Base-by-base conservation (phyloP, 2,888 invertebrate species). In the Orthosia incerta region DNA sequence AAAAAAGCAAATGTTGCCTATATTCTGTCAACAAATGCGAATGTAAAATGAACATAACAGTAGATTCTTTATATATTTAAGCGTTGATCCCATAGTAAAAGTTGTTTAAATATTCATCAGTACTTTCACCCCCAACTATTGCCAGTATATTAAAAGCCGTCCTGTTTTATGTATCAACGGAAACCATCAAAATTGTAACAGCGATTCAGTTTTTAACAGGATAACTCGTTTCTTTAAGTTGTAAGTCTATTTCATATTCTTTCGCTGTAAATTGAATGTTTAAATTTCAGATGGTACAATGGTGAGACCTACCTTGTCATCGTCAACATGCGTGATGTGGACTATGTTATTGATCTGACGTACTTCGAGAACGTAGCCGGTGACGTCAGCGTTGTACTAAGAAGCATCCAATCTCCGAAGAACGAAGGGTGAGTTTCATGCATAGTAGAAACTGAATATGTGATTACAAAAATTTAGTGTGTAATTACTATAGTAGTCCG, bases 381-480 rank as follows among this genome's bases (percentile, higher is more conserved):
- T 48, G 85, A 95, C 50, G 96, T 97, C 45, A 90, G 95, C 13
- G 94, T 97, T 45, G 97, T 97, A 89, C 31, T 95, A 2, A 90
- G 90, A 65, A 95, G 94, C 79, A 88, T 92, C 26, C 88, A 93
- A 50, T 95, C 95, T 4, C 87, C 90, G 2, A 95, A 95, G 70
- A 87, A 87, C 45, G 89, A 90, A 82, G 94, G 94, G 94, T 95
- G 76, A 80, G 74, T 74, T 65, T 62, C 55, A 15, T 20, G 59
- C 12, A 45, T n/a, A 23, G 15, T 53, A 45, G 18, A n/a, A 74
- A 50, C 18, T 48, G 18, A n/a, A n/a, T n/a, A n/a, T n/a, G n/a
- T n/a, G n/a, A n/a, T n/a, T 26, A 26, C 3, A 26, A 71, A 71
- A 71, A 18, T 15, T 13, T 53, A 46, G 7, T 62, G 16, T 15